Evolutionary conservation across 1,140 invertebrate genomes (phyloP), one percentile per base, ranked within the genome.

Genomic region (Apis florea): DNA sequence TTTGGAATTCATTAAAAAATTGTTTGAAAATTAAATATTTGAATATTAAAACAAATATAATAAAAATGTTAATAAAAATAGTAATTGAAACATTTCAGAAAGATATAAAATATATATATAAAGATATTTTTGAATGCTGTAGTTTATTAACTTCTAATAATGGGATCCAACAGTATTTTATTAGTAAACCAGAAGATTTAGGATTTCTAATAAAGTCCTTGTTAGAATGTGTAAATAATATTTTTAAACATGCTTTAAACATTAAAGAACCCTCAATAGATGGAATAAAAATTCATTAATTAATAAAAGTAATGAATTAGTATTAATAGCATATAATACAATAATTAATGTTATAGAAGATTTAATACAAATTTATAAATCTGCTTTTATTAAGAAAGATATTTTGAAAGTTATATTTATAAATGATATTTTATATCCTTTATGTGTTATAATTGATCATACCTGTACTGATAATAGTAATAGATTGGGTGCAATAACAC

Each of bases 81-180:
- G 59, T 91, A 67, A 67, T 84, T 24, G 31, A 74, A 64, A 78
- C 61, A 78, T 82, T 92, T 54, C 77, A 84, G 26, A 58, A n/a
- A 17, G 51, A 76, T 61, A 21, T 71, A 56, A n/a, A 80, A 19
- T 53, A 71, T n/a, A 13, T 68, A 11, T 40, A 26, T 9, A 26
- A 79, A 6, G 69, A 83, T 10, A 15, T 85, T 26, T 68, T 89
- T 3, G 49, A 83, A 66, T 89, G 89, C 19, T 88, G 86, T 54
- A 66, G 26, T 40, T 83, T 80, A 61, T 63, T 90, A 40, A 58
- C 86, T 49, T 24, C 72, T 10, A 89, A 89, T 79, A 21, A 40
- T 66, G 64, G 74, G 67, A 84, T 91, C 77, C 79, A 85, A 47
- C 83, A 86, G 59, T 88, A 90, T 84, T 90, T 92, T 76, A 88